A percentile compares a stretch with the other conserved stretches of the same genome.
Conservation (phyloP, 2,888 invertebrate genomes). For the Halocaridina rubra region DNA sequence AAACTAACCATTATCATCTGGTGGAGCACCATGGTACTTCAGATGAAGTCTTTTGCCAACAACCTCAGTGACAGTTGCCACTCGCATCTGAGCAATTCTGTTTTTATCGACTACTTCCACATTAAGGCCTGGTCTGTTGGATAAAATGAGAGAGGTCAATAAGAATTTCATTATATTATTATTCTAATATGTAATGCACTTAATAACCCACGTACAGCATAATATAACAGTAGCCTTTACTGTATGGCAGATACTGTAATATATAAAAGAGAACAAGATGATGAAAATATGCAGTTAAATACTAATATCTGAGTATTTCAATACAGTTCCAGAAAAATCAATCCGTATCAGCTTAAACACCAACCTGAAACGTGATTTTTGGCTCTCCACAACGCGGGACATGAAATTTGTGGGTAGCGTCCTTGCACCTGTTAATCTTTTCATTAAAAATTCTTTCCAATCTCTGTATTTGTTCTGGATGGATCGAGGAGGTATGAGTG, state of each 20-base stretch:
- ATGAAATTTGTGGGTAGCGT: slow-evolving; percentile 94
- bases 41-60: slow-evolving; percentile 92
- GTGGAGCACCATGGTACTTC: slow-evolving; percentile 85
- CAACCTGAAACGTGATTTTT: slow-evolving; percentile 80
- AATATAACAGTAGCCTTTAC: too few relatives aligned
- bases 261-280: too few relatives aligned
- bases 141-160: not conserved
- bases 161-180: not conserved
- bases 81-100: slow-evolving; percentile 87
- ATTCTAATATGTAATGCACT: too few relatives aligned
- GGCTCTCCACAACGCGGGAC: slow-evolving; percentile 79
- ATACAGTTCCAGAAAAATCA: too few relatives aligned
- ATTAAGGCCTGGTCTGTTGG: slow-evolving; percentile 78
- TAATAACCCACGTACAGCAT: too few relatives aligned
- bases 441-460: slow-evolving; percentile 95
- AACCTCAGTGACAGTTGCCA: slow-evolving; percentile 90
- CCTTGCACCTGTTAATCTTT: slow-evolving; percentile 91
- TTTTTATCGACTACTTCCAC: slow-evolving; percentile 97
- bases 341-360: too few relatives aligned
- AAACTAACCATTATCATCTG: slow-evolving; percentile 76
- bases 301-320: too few relatives aligned
- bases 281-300: too few relatives aligned
- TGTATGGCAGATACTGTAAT: too few relatives aligned
- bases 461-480: slow-evolving; percentile 82
- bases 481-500: slow-evolving; percentile 84